Base-by-base conservation (phyloP, 1,140 invertebrate species). In the Drepana arcuata region DNA sequence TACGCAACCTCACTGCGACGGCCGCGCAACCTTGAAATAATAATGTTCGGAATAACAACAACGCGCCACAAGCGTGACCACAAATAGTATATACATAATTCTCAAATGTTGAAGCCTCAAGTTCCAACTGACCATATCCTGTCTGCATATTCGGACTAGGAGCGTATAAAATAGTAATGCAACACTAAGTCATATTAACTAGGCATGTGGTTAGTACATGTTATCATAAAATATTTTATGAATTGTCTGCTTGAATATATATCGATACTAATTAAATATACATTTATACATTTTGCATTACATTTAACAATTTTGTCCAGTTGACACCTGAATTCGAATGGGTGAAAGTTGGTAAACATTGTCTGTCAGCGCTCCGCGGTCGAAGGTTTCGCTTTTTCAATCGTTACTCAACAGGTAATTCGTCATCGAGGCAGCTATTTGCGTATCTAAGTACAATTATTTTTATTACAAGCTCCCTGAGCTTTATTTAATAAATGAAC, bases 1-100 rank as follows among this genome's bases (percentile, higher is more conserved):
- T 71, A 74, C 70, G 70, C 73, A 78, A 78, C 71, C 67, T 78
- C 66, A 74, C 64, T 66, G 77, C 72, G 73, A 73, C 77, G 72
- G 65, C 70, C 67, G 66, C 60, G 65, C 77, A 81, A 81, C 77
- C 77, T 81, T 81, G 77, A 81, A 81, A 81, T 79, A 77, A 81
- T 79, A 81, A 81, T 82, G 77, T 73, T 73, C 72, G 60, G 77
- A 79, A 81, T 79, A 81, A 75, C 74, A 65, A 64, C 61, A 81
- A 75, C 70, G 72, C 62, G 69, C 68, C 64, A 69, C 66, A 71
- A 78, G 68, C 74, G 63, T 77, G 69, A 78, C 72, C 70, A 74
- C 68, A 78, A 72, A 70, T 69, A 77, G 60, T 70, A 66, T 67
- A 66, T 50, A 63, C 64, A 71, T 62, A 70, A 58, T 63, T 67